A percentile compares a stretch with the other conserved stretches of the same genome.
These are phyloP conservation scores for Agriopis aurantiaria DNA, from an alignment of 2,888 invertebrate genomes.

Conservation along the genomic window DNA sequence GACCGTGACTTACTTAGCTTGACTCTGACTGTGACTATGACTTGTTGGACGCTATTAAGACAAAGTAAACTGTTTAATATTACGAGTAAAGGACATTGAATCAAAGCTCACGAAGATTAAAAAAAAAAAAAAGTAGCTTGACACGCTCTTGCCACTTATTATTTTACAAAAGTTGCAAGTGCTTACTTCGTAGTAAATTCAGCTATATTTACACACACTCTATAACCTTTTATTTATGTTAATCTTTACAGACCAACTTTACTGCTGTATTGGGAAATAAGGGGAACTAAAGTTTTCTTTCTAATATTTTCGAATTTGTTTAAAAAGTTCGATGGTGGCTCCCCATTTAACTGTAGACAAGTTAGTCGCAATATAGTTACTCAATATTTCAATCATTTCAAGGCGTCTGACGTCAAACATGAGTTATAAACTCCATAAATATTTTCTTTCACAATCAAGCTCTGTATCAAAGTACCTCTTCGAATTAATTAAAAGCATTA, in stretches of 20 bases:
- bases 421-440: slow-evolving; percentile 11
- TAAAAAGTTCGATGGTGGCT: neutral
- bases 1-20: too few species aligned
- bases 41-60: too few species aligned
- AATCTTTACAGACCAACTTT: neutral
- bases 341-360: neutral
- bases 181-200: neutral
- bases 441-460: slow-evolving; percentile 16
- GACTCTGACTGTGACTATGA: too few species aligned
- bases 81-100: too few species aligned
- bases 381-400: neutral
- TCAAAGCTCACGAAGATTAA: too few species aligned
- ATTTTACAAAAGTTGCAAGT: neutral
- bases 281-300: neutral
- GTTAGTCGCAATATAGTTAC: neutral
- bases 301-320: neutral
- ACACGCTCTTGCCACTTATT: too few species aligned
- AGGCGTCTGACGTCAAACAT: slow-evolving; percentile 9
- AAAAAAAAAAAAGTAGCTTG: too few species aligned
- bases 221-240: slow-evolving; percentile 5
- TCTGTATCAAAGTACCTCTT: slow-evolving; percentile 10
- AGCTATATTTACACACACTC: slow-evolving; percentile 1
- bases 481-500: slow-evolving; percentile 15
- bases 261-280: neutral
- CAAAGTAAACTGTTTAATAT: too few species aligned